A percentile compares a stretch with the other conserved stretches of the same genome.
phyloP scores from a whole-genome alignment of 1,140 invertebrate genomes.

The Hypsibius dujardini region DNA sequence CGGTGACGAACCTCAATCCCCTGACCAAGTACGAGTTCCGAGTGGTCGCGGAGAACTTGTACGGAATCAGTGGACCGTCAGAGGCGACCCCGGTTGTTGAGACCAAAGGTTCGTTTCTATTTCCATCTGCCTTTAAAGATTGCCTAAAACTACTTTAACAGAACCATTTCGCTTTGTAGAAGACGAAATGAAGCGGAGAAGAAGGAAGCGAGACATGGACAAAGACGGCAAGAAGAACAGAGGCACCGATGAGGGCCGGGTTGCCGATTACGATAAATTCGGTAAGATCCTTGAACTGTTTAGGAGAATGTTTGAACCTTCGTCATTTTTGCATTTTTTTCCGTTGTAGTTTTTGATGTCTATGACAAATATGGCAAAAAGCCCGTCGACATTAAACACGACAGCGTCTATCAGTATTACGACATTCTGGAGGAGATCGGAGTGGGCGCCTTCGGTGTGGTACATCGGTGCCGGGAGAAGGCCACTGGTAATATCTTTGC shows the following conservation, averaged over 20 bases:
- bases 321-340: conserved; percentile 20
- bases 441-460: conserved; percentile 94
- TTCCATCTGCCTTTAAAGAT: conserved; percentile 18
- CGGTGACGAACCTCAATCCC: conserved; percentile 60
- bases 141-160: conserved; percentile 35
- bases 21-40: conserved; percentile 92
- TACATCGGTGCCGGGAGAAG: conserved; percentile 86
- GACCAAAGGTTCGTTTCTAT: conserved; percentile 23
- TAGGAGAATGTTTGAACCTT: conserved; percentile 17
- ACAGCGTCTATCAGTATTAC: conserved; percentile 89
- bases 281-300: conserved; percentile 35
- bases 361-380: conserved; percentile 91
- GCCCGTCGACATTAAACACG: conserved; percentile 81
- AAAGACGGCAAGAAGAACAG: conserved; percentile 70
- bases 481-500: conserved; percentile 91
- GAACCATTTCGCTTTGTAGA: conserved; percentile 39
- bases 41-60: conserved; percentile 86
- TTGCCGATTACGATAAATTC: conserved; percentile 89
- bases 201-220: conserved; percentile 31
- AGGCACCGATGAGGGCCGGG: conserved; percentile 65
- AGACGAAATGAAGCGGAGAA: conserved; percentile 53
- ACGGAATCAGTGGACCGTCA: conserved; percentile 79
- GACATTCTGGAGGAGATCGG: conserved; percentile 98
- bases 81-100: conserved; percentile 38
- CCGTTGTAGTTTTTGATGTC: conserved; percentile 64